Evolutionary conservation across 1,140 invertebrate genomes (phyloP).

Genomic region (Leptonema lineaticorne): DNA sequence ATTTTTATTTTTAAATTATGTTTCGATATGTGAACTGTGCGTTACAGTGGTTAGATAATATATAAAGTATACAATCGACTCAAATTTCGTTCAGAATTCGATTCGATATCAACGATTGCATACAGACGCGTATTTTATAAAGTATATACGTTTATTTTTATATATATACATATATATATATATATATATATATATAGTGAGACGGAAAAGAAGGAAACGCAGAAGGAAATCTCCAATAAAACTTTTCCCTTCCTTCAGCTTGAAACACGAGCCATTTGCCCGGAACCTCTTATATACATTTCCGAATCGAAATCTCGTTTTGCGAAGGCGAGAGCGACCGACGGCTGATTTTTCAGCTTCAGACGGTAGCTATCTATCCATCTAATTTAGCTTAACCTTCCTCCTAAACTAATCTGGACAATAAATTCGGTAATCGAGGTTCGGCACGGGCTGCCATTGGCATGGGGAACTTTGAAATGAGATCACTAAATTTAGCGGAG

Average conservation of each 20-base stretch:
- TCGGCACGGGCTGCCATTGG: no score
- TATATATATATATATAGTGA: background rate
- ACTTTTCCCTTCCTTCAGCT: background rate
- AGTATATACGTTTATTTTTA: no score
- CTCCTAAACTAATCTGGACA: constrained; percentile 39
- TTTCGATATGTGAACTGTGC: background rate
- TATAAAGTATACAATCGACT: background rate
- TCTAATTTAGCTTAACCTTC: constrained; percentile 33
- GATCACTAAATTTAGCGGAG: constrained; percentile 40
- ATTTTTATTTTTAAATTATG: background rate
- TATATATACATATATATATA: background rate
- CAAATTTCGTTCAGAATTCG: background rate
- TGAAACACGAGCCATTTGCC: constrained; percentile 15
- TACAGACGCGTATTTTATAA: no score
- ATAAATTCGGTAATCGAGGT: constrained; percentile 41
- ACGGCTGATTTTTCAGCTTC: constrained; percentile 28
- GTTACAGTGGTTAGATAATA: background rate
- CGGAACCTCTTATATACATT: constrained; percentile 17
- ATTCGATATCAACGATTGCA: no score
- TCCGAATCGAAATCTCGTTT: constrained; percentile 32
- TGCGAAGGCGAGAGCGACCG: no score
- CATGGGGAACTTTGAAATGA: constrained; percentile 38
- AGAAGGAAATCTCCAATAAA: constrained; percentile 22
- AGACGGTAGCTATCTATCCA: constrained; percentile 28
- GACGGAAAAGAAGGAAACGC: background rate